phyloP scores from a whole-genome alignment of 2,113 vertebrate genomes.

The Odobenus rosmarus region DNA sequence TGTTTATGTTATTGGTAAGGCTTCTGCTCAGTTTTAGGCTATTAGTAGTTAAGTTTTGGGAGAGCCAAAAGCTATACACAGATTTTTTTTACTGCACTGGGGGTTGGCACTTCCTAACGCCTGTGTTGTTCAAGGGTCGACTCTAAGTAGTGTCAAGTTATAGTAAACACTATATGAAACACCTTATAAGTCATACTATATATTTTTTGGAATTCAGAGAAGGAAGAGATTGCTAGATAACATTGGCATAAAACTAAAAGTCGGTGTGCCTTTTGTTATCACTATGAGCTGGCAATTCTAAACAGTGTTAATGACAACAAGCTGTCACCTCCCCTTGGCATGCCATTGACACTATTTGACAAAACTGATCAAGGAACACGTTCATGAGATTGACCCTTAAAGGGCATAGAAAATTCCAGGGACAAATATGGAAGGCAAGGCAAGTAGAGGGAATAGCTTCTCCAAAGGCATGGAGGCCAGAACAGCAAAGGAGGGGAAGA shows the following conservation, averaged over 20 bases:
- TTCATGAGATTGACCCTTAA: neutral
- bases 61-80: neutral
- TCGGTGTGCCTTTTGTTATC: neutral
- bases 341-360: neutral
- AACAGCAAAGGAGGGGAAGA: neutral
- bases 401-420: neutral
- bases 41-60: neutral
- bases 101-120: neutral
- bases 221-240: neutral
- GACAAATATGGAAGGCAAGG: neutral
- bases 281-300: neutral
- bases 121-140: neutral
- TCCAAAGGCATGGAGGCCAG: neutral
- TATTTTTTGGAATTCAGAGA: slow-evolving; percentile 30
- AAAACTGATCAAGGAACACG: neutral
- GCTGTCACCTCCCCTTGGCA: neutral
- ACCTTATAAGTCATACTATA: slow-evolving; percentile 36
- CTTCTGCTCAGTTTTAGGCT: neutral
- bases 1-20: neutral
- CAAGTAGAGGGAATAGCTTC: neutral
- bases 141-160: neutral
- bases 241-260: neutral
- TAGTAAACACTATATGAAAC: slow-evolving; percentile 52
- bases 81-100: neutral
- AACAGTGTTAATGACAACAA: neutral